Evolutionary conservation across 1,140 invertebrate genomes (phyloP).

Genomic region (Bemisia tabaci): DNA sequence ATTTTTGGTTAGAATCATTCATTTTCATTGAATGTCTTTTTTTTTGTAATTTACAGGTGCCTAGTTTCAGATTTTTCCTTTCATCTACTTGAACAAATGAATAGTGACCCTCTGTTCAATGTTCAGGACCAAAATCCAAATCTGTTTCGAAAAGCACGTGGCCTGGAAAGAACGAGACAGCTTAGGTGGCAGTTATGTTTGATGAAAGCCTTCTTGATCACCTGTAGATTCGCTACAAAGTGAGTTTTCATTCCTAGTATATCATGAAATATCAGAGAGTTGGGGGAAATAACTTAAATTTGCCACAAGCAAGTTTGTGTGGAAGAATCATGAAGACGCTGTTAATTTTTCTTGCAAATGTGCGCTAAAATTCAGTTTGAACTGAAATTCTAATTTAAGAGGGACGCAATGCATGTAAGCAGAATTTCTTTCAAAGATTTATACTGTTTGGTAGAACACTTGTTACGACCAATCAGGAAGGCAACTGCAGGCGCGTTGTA

Average conservation of each 20-base stretch:
- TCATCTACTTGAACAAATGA: constrained; percentile 61
- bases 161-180: constrained; percentile 43
- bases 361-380: no score
- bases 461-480: no score
- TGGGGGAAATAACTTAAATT: neutral
- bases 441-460: no score
- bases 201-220: constrained; percentile 51
- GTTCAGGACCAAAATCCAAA: constrained; percentile 53
- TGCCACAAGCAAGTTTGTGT: neutral
- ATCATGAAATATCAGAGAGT: neutral
- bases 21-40: no score
- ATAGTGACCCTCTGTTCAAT: constrained; percentile 62
- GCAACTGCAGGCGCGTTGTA: no score
- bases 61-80: constrained; percentile 69
- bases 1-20: no score
- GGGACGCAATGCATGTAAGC: no score
- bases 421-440: no score
- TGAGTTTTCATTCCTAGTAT: constrained; percentile 29
- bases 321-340: neutral
- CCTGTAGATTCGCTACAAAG: constrained; percentile 46
- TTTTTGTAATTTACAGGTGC: constrained; percentile 47
- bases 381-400: no score
- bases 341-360: neutral
- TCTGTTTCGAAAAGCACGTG: constrained; percentile 46
- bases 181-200: constrained; percentile 49